Base-by-base conservation (phyloP, 2,888 invertebrate species). In the Hoplodrina ambigua region DNA sequence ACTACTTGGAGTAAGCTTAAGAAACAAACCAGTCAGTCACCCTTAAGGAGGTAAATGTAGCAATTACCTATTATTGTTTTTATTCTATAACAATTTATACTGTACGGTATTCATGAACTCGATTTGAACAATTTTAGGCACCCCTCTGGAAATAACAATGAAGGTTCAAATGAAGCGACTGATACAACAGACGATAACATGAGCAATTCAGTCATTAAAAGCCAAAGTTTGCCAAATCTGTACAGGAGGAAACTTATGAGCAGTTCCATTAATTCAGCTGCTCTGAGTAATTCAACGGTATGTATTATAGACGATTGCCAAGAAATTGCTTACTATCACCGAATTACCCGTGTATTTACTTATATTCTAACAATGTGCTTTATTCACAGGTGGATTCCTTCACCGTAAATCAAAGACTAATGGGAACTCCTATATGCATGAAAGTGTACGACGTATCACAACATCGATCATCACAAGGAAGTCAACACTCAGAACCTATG, bases 1-100 rank as follows among this genome's bases (percentile, higher is more conserved):
- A 98, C 98, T 82, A 98, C 98, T 56, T 98, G 98, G 98, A 98
- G 98, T 94, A 98, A 98, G 91, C 96, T 98, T 88, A 98, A 98
- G 94, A 97, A 97, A 90, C 97, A 97, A 88, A 97, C 96, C 87
- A 96, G 96, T 91, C 97, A 97, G 85, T 96, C 96, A 83, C 97
- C 97, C 83, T 94, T 97, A 87, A 96, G 96, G 88, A 96, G 97
- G 97, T 97, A 94, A 92, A 72, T 73, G 71, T 52, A 0, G 0
- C 0, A 0, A 50, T 15, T 54, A n/a, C n/a, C n/a, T n/a, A 41
- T 49, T 60, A 25, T n/a, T 53, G 3, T 1, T 53, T 53, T 33
- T 0, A 41, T 41, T 57, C 15, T 7, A 19, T 25, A 33, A 4
- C 1, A 10, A 6, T 37, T 49, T 53, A n/a, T 15, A 17, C 20